These are phyloP conservation scores for Crocallis elinguaria DNA, from an alignment of 2,888 invertebrate genomes.

Conservation along the genomic window DNA sequence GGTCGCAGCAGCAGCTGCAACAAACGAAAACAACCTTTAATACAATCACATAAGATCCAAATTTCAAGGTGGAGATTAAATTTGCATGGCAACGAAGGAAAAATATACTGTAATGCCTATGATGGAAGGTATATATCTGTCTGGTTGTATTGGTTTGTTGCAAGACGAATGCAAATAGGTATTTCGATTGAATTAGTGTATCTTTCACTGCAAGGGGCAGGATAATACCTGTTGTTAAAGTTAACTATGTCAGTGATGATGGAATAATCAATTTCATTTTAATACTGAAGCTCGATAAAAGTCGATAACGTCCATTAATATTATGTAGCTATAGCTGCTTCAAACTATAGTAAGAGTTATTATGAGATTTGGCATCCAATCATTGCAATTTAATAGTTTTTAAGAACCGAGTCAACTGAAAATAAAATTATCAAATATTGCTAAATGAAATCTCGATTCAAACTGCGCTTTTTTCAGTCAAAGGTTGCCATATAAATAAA, in stretches of 20 bases:
- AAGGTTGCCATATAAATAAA: too few species aligned
- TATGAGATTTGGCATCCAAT: too few species aligned
- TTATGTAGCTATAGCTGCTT: too few species aligned
- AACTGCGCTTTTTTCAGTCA: too few species aligned
- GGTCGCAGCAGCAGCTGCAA: constrained; percentile 93
- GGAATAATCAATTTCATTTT: constrained; percentile 18
- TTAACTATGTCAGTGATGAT: constrained; percentile 11
- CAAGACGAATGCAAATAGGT: constrained; percentile 23
- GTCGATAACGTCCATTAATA: background rate
- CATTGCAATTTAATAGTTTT: too few species aligned
- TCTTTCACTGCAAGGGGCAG: constrained; percentile 20
- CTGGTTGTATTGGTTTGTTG: background rate
- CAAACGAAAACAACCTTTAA: constrained; percentile 58
- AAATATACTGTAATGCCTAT: background rate
- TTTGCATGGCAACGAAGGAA: background rate
- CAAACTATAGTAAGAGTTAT: too few species aligned
- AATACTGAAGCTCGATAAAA: constrained; percentile 11
- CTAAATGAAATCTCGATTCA: too few species aligned
- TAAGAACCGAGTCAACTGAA: too few species aligned
- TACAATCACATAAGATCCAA: constrained; percentile 9
- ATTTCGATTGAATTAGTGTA: constrained; percentile 27
- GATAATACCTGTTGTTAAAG: constrained; percentile 24
- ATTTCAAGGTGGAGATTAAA: background rate
- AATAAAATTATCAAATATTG: too few species aligned
- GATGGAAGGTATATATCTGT: background rate